Conservation (phyloP, 92 coral and sea anemone genomes). For the Epizoanthus scotinus region DNA sequence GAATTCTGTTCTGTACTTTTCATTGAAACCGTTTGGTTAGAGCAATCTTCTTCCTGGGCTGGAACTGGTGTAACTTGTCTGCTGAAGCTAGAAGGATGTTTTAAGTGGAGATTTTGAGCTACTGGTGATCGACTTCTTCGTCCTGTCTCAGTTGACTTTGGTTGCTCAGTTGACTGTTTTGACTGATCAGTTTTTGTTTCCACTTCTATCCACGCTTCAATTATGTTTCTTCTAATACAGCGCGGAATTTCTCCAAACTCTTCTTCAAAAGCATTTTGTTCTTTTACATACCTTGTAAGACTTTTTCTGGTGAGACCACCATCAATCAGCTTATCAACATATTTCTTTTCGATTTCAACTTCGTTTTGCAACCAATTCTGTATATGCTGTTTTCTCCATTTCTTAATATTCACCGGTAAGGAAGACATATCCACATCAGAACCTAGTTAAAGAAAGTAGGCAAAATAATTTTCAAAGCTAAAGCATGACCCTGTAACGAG, state of each 20-base stretch:
- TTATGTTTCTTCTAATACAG: constrained; percentile 35
- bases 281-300: constrained; percentile 20
- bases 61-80: background rate
- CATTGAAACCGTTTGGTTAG: background rate
- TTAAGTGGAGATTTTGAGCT: background rate
- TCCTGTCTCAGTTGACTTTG: background rate
- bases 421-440: background rate
- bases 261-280: constrained; percentile 32
- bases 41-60: background rate
- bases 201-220: constrained; percentile 32
- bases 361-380: constrained; percentile 35
- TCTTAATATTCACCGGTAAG: background rate
- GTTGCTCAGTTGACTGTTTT: background rate
- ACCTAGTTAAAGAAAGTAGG: background rate
- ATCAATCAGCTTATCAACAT: constrained; percentile 21
- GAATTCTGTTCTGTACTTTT: background rate
- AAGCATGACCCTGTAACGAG: no score
- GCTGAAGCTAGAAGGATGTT: background rate
- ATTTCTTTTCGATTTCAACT: constrained; percentile 27
- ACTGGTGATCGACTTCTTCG: constrained; percentile 22
- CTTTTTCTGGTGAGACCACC: constrained; percentile 40
- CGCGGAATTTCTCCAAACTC: constrained; percentile 34
- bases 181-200: background rate
- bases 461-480: background rate
- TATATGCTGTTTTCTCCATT: constrained; percentile 31